phyloP scores from a whole-genome alignment of 2,797 vertebrate species.

The Acomys russatus region DNA sequence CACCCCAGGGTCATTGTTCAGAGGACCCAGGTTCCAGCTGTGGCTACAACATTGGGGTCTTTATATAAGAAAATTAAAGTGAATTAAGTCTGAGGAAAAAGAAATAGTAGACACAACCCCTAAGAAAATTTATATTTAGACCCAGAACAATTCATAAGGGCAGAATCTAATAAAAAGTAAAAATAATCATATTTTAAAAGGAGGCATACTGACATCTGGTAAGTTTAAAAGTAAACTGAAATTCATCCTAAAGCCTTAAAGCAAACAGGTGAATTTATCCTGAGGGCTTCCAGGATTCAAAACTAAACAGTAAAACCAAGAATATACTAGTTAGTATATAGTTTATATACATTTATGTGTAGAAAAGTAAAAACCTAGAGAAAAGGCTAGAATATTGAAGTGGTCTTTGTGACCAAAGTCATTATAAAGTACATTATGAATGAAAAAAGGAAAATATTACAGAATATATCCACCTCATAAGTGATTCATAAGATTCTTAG shows the following conservation, averaged over 20 bases:
- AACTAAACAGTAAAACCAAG: conserved; percentile 25
- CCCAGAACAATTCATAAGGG: not conserved
- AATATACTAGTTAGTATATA: not conserved
- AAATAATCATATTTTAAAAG: not conserved
- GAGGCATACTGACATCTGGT: not conserved
- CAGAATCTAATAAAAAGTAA: not conserved
- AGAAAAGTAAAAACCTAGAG: conserved; percentile 11
- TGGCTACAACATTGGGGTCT: too few species aligned
- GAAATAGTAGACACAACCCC: not conserved
- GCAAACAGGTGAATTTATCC: not conserved
- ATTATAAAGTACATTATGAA: conserved; percentile 62
- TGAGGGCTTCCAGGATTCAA: conserved; percentile 17
- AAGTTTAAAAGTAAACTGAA: conserved; percentile 55
- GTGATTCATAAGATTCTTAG: not conserved
- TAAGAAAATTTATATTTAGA: conserved; percentile 41
- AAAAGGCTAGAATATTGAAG: conserved; percentile 60
- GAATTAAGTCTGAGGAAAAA: too few species aligned
- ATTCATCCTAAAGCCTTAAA: not conserved
- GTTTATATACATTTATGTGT: not conserved
- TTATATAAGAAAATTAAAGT: too few species aligned
- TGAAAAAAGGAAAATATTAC: conserved; percentile 62
- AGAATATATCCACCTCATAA: conserved; percentile 33
- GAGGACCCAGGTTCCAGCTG: too few species aligned
- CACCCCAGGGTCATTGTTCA: too few species aligned
- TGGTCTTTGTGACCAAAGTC: not conserved